A percentile compares a stretch with the other conserved stretches of the same genome.
These are phyloP conservation scores for Tanypteryx hageni DNA, from an alignment of 2,888 invertebrate species.

Conservation along the genomic window DNA sequence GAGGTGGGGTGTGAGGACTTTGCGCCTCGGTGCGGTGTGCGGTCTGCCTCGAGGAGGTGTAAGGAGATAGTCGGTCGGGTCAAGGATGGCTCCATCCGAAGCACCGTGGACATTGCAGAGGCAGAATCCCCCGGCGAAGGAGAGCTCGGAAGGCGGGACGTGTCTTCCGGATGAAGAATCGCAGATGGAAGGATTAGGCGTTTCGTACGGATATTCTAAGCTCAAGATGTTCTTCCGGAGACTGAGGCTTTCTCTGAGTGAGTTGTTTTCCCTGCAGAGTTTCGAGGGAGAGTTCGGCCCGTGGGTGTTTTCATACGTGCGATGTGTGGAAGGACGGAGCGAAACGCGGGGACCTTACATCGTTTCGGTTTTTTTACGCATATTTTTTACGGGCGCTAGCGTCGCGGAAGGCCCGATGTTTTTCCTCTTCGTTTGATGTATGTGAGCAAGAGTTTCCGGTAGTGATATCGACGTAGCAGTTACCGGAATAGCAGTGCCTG, in stretches of 20 bases:
- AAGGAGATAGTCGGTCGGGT: conserved; percentile 2
- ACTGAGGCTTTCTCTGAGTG: conserved; percentile 68
- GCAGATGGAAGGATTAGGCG: conserved; percentile 25
- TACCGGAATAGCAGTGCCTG: no score
- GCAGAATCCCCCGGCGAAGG: conserved; percentile 60
- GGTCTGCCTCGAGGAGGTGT: conserved; percentile 26
- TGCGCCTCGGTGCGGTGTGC: neutral
- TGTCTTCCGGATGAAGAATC: conserved; percentile 7
- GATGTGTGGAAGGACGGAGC: neutral
- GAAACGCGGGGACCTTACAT: no score
- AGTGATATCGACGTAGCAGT: no score
- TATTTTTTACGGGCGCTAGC: conserved; percentile 10
- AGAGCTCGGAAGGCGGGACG: conserved; percentile 48
- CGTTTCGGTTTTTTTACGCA: conserved; percentile 11
- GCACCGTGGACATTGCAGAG: conserved; percentile 38
- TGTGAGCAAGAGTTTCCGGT: neutral
- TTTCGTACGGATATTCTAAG: conserved; percentile 33
- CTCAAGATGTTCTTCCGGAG: conserved; percentile 67
- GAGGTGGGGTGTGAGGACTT: neutral
- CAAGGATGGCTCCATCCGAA: conserved; percentile 41
- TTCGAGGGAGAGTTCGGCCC: neutral
- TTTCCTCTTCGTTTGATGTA: neutral
- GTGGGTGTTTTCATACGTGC: neutral
- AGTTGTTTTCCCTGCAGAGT: conserved; percentile 63
- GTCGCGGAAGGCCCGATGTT: neutral